Evolutionary conservation across 2,888 invertebrate genomes (phyloP), one percentile per base, ranked within the genome.

Genomic region (Hyposoter dolosus): DNA sequence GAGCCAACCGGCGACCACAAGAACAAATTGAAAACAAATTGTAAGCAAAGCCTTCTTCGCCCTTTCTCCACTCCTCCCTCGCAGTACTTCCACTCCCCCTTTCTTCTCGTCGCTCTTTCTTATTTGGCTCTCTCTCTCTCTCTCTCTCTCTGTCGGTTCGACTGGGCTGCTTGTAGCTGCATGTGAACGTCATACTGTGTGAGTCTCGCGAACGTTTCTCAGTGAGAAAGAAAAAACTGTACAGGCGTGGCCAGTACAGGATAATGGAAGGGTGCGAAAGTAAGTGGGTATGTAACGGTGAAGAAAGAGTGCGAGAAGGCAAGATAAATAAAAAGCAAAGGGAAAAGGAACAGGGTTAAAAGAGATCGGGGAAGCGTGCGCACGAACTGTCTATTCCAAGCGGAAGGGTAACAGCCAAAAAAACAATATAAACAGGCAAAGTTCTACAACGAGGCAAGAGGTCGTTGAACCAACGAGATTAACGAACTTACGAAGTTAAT

Each of bases 261-360:
- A 76, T 78, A 76, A 76, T 56, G 56, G 78, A 82, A 56, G 82
- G 82, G 82, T 19, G 32, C 35, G 78, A 79, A 84, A 74, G 74
- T 68, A 80, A 79, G 68, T 75, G 53, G 53, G 78, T 79, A 60
- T 53, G n/a, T 43, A 71, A 15, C 60, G 71, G 32, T 43, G 47
- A 60, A 71, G 56, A 60, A 71, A 63, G 71, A 53, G 35, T 23
- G 72, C 40, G 15, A 23, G 15, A 63, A 47, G 74, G 72, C n/a
- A 63, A 71, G 68, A 69, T 65, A 56, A 43, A 65, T 23, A 71
- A 71, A 71, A 66, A 63, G 65, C 17, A 23, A 19, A 74, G 40
- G 4, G 35, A 15, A 79, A 82, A 88, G 80, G 83, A 84, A 83
- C 86, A 77, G 86, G 87, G 83, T 79, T 88, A 43, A 72, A 74